phyloP scores from a whole-genome alignment of 2,888 invertebrate genomes.

The Athrips mouffetella region DNA sequence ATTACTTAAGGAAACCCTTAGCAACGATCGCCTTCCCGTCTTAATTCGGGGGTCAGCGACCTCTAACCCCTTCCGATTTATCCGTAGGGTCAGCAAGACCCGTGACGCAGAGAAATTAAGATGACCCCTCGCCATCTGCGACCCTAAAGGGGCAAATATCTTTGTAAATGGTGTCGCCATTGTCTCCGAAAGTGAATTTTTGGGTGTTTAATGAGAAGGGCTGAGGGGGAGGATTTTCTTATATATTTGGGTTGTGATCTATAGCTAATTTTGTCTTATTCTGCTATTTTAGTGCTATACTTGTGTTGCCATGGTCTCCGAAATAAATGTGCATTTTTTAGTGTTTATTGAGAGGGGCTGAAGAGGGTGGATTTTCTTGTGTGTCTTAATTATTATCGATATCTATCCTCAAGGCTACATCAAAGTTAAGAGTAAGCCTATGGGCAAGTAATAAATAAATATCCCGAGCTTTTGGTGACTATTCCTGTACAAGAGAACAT shows the following conservation, averaged over 20 bases:
- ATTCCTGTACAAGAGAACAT: too few relatives aligned
- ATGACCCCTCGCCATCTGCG: slow-evolving; percentile 66
- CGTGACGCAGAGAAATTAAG: slow-evolving; percentile 73
- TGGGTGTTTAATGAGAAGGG: neutral
- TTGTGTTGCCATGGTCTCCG: too few relatives aligned
- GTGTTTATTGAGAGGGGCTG: too few relatives aligned
- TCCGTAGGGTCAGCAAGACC: slow-evolving; percentile 67
- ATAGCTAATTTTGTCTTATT: too few relatives aligned
- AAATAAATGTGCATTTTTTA: too few relatives aligned
- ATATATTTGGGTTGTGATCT: neutral
- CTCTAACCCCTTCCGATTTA: slow-evolving; percentile 62
- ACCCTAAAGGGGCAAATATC: slow-evolving; percentile 38
- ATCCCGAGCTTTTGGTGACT: too few relatives aligned
- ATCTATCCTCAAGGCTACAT: too few relatives aligned
- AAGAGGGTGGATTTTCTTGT: too few relatives aligned
- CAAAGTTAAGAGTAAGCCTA: too few relatives aligned
- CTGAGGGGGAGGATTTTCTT: neutral
- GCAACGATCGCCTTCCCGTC: slow-evolving; percentile 57
- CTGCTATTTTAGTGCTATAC: too few relatives aligned
- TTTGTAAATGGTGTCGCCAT: slow-evolving; percentile 38
- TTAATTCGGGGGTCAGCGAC: slow-evolving; percentile 68
- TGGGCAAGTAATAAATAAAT: too few relatives aligned
- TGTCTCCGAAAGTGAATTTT: slow-evolving; percentile 33
- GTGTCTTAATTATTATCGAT: too few relatives aligned
- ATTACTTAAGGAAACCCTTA: slow-evolving; percentile 21